These are phyloP conservation scores for Ichneumon xanthorius DNA, from an alignment of 2,888 invertebrate genomes.

Conservation along the genomic window DNA sequence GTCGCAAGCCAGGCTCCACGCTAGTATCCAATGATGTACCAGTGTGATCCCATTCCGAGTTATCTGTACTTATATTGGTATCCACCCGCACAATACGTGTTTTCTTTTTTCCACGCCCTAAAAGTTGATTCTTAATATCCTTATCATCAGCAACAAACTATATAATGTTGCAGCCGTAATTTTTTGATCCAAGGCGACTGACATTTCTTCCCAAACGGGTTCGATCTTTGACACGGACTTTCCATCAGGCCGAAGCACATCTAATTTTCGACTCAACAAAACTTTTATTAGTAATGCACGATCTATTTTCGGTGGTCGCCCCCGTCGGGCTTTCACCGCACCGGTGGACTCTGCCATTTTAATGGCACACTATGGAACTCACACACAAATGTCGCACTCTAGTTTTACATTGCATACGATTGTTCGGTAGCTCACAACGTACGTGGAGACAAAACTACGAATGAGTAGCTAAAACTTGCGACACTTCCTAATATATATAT, in stretches of 20 bases:
- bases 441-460: not conserved
- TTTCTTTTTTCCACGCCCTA: slow-evolving; percentile 7
- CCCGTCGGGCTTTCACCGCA: not conserved
- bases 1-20: slow-evolving; percentile 3
- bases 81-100: not conserved
- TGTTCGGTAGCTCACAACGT: not conserved
- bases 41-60: not conserved
- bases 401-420: not conserved
- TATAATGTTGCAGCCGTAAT: slow-evolving; percentile 1
- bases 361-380: not conserved
- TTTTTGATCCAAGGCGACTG: not conserved
- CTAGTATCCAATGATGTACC: not conserved
- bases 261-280: slow-evolving; percentile 14
- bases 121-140: slow-evolving; percentile 8
- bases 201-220: slow-evolving; percentile 18
- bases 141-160: slow-evolving; percentile 21
- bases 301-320: slow-evolving; percentile 8
- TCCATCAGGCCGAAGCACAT: slow-evolving; percentile 9
- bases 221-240: slow-evolving; percentile 9
- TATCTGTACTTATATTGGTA: slow-evolving; percentile 2
- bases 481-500: not conserved
- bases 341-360: not conserved
- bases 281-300: not conserved
- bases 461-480: not conserved
- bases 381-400: not conserved